Percentiles rank a stretch among this genome's conserved stretches.
phyloP scores from a whole-genome alignment of 2,888 invertebrate genomes.

The Amorpha juglandis region DNA sequence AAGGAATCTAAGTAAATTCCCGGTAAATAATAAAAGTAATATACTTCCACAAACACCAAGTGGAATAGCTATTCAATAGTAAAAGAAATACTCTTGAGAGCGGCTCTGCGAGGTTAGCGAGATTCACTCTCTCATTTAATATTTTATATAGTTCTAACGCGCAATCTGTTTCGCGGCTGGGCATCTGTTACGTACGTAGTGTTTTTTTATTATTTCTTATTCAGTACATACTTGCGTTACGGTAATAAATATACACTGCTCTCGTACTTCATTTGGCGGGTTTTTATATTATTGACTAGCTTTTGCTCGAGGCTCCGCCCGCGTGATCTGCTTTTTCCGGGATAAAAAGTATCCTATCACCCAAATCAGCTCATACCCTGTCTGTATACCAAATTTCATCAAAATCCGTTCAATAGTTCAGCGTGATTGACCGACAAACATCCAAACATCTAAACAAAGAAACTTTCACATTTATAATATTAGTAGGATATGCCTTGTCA shows the following conservation, averaged over 20 bases:
- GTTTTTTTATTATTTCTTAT: slow-evolving; percentile 26
- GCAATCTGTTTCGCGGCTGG: slow-evolving; percentile 51
- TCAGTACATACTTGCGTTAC: slow-evolving; percentile 16
- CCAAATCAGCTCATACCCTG: no score
- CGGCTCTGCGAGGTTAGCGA: slow-evolving; percentile 55
- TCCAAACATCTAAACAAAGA: no score
- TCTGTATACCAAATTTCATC: no score
- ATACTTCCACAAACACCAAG: slow-evolving; percentile 3
- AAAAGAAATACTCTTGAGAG: slow-evolving; percentile 50
- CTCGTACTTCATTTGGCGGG: neutral
- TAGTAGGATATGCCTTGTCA: no score
- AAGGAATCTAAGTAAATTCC: neutral
- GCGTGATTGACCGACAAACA: no score
- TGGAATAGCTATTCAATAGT: slow-evolving; percentile 9
- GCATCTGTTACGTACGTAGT: slow-evolving; percentile 37
- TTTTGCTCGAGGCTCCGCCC: no score
- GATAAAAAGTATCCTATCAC: no score
- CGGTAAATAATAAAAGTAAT: neutral
- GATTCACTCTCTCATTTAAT: slow-evolving; percentile 62
- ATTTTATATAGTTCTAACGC: slow-evolving; percentile 67
- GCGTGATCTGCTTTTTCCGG: no score
- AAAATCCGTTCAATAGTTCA: no score
- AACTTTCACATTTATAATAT: no score
- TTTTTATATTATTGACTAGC: slow-evolving; percentile 13
- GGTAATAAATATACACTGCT: neutral